Percentiles rank a stretch among this genome's conserved stretches.
Conservation (phyloP, 2,888 invertebrate genomes). For the Microctonus hyperodae region DNA sequence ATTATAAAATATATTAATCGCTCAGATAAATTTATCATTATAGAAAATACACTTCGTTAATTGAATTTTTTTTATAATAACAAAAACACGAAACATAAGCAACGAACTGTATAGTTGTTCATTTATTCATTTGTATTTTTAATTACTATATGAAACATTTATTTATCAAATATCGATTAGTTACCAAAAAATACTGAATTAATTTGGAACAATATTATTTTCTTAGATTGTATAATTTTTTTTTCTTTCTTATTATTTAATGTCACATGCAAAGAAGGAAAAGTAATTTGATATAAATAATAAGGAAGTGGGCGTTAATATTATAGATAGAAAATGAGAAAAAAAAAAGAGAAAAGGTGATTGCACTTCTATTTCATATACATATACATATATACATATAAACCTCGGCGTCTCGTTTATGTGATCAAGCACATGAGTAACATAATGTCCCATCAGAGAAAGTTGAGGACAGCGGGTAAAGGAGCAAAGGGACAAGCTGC, state of each 20-base stretch:
- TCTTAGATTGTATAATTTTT: too few relatives aligned
- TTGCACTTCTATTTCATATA: conserved; percentile 18
- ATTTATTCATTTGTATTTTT: too few relatives aligned
- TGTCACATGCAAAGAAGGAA: neutral
- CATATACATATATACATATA: conserved; percentile 1
- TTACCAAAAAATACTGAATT: too few relatives aligned
- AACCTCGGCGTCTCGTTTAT: conserved; percentile 54
- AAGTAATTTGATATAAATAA: conserved; percentile 6
- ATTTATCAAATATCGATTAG: too few relatives aligned
- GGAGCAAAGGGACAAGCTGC: conserved; percentile 36
- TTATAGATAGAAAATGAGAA: neutral
- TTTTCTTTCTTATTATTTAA: neutral
- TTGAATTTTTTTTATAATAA: too few relatives aligned
- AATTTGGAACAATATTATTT: too few relatives aligned
- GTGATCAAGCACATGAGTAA: conserved; percentile 47
- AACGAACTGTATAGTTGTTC: too few relatives aligned
- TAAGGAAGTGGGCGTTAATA: conserved; percentile 6
- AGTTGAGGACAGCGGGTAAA: neutral
- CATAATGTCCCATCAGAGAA: conserved; percentile 52
- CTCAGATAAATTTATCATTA: too few relatives aligned
- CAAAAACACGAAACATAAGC: too few relatives aligned
- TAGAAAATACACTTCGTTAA: neutral
- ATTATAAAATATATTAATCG: too few relatives aligned
- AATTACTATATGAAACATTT: too few relatives aligned
- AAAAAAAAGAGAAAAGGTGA: conserved; percentile 1